Conservation (phyloP, 2,797 vertebrate species). For the Rhinella marina region DNA sequence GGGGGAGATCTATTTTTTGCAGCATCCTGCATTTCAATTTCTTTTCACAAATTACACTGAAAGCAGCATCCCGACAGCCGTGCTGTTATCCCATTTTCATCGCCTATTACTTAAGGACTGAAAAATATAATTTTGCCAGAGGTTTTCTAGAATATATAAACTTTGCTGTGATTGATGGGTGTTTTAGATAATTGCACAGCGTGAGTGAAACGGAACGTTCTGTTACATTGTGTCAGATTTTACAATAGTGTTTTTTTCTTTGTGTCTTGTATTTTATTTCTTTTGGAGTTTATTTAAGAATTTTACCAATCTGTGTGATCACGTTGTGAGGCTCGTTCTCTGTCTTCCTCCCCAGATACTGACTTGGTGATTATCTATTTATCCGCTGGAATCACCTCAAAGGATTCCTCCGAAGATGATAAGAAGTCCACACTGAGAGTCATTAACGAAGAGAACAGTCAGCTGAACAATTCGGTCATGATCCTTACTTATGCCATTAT, state of each 20-base stretch:
- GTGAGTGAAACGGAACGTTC: not conserved
- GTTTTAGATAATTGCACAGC: not conserved
- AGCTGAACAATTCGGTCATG: conserved; percentile 98
- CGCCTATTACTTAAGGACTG: not conserved
- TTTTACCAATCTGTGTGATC: not conserved
- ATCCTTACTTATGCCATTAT: conserved; percentile 98
- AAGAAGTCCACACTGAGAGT: conserved; percentile 91
- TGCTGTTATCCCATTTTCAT: conserved; percentile 19
- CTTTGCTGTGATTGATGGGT: not conserved
- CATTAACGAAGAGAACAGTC: conserved; percentile 91
- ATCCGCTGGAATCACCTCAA: conserved; percentile 92
- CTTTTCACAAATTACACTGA: not conserved
- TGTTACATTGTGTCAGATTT: not conserved
- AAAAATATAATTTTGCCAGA: conserved; percentile 29
- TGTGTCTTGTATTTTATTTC: too few relatives aligned
- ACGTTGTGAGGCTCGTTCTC: not conserved
- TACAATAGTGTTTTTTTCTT: too few relatives aligned
- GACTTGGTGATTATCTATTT: conserved; percentile 97
- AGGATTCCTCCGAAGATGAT: conserved; percentile 89
- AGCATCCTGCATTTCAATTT: conserved; percentile 17
- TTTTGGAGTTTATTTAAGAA: not conserved
- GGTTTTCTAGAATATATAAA: not conserved
- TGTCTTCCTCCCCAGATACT: conserved; percentile 75
- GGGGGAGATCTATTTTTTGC: not conserved
- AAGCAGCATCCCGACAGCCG: conserved; percentile 6